Base-by-base conservation (phyloP, 2,888 invertebrate genomes). In the Cephus spinipes region DNA sequence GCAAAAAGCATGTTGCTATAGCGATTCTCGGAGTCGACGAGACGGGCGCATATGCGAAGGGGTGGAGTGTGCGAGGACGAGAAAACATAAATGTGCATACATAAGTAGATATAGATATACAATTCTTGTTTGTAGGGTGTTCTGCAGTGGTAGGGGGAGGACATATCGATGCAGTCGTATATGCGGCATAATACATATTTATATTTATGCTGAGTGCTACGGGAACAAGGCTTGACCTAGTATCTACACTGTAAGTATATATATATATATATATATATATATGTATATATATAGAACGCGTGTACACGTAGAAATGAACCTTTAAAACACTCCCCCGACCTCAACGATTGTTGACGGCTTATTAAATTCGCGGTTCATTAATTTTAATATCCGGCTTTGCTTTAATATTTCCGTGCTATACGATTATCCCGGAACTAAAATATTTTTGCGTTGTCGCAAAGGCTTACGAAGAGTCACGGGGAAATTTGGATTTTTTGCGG, bases 401-500 rank as follows among this genome's bases (percentile, higher is more conserved):
- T 76, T 55, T 55, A 76, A 76, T 73, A 76, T 74, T 69, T 76
- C 33, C 78, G 35, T 77, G 78, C 82, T 79, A 81, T 79, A 79
- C 76, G 78, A 77, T 71, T 75, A 76, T 73, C 69, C 73, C 76
- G 40, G 68, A 55, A 68, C 68, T 75, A 69, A 79, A 81, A 81
- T 81, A 81, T 79, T 81, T 76, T 79, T 81, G 77, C 55, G 73
- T 79, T 9, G 15, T 23, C 23, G 23, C 23, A 55, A 23, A 9
- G 23, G 23, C 78, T 81, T 77, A 79, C 79, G 82, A 40, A 73
- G 80, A 79, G 81, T 81, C 81, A 75, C 79, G 76, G 55, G 69
- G 68, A 79, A 81, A 80, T 81, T 6, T 6, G 55, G 23, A 9
- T 55, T 9, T 55, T 55, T 55, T 55, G 23, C 2, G 55, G 23